Evolutionary conservation across 2,113 vertebrate genomes (phyloP), one percentile per base, ranked within the genome.

Genomic region (Varanus komodoensis): DNA sequence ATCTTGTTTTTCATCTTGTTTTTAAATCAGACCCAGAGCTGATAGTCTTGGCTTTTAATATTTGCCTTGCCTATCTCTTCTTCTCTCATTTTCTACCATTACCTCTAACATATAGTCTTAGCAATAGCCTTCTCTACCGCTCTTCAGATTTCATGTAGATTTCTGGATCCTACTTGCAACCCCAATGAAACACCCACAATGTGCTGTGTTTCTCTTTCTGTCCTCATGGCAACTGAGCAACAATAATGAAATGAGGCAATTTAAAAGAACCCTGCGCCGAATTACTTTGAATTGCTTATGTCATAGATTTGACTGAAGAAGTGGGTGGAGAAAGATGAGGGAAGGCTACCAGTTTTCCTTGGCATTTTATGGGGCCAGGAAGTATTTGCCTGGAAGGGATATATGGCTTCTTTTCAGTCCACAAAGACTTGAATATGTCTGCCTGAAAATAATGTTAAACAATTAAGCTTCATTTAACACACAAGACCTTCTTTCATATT

Each of bases 281-380:
- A 92, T 92, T 89, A 74, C 15, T 38, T 25, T 73, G 54, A n/a
- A 85, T 89, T 93, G 94, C n/a, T 89, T 93, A 93, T 86, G 84
- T 84, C 6, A 4, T 48, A 89, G 50, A n/a, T 7, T 90, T 90
- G 93, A 91, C 86, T 84, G 94, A 92, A 75, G 74, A 61, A 48
- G 12, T 48, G 64, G 61, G 61, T 68, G 82, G 44, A 25, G 64
- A 68, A 83, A 89, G 32, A 75, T 89, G 85, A 94, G 92, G 91
- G 11, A 12, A 79, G 17, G 87, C 86, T 80, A 92, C 80, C 4
- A 86, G 86, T 68, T 93, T 87, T 67, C 87, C 82, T 54, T 38
- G 50, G 19, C 75, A 71, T 84, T 78, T 93, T 88, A 91, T 82
- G 52, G 91, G 14, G 0, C 1, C 44, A 93, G 78, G 89, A 75